phyloP scores from a whole-genome alignment of 1,140 invertebrate species.

The Apocrypta bakeri region DNA sequence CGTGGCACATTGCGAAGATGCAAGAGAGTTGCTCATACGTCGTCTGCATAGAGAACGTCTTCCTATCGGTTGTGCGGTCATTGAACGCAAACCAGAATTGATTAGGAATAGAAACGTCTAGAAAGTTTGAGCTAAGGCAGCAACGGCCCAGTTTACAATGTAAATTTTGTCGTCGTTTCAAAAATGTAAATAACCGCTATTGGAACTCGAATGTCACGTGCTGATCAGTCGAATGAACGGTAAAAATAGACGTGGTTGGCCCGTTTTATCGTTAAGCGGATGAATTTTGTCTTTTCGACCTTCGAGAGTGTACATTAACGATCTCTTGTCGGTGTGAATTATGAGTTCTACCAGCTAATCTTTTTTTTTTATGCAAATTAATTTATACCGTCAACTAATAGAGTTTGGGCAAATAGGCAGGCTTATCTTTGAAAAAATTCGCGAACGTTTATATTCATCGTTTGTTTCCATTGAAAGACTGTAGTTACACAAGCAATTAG shows the following conservation, averaged over 20 bases:
- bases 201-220: not conserved
- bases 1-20: not conserved
- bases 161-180: conserved; percentile 39
- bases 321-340: not conserved
- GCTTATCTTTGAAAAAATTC: not conserved
- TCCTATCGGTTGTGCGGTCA: conserved; percentile 29
- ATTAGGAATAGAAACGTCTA: conserved; percentile 50
- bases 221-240: not conserved
- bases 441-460: not conserved
- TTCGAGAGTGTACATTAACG: not conserved
- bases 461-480: not conserved
- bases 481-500: not conserved
- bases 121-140: conserved; percentile 30
- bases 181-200: conserved; percentile 36
- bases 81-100: conserved; percentile 34
- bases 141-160: conserved; percentile 27
- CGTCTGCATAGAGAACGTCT: not conserved
- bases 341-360: no score
- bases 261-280: not conserved
- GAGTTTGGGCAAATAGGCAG: no score
- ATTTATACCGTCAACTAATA: no score
- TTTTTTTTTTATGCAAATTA: no score
- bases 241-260: conserved; percentile 33
- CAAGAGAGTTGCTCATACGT: not conserved
- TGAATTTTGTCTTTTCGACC: not conserved